Evolutionary conservation across 2,797 vertebrate species (phyloP).

Genomic region (Ptychobarbus kaznakovi): DNA sequence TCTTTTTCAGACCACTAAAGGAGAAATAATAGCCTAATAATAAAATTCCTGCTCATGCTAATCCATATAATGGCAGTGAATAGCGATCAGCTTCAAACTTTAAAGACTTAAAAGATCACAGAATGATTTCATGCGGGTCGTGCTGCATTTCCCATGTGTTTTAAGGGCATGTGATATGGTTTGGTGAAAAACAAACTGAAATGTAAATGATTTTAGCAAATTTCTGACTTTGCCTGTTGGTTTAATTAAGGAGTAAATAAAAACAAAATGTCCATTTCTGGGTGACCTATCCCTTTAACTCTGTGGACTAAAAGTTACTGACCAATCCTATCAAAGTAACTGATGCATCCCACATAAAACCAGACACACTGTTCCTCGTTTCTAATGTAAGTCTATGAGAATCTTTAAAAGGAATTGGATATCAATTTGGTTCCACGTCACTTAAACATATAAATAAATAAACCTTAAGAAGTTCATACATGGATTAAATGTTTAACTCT

Average conservation of each 20-base stretch:
- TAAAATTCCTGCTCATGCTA: not conserved
- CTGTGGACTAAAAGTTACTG: not conserved
- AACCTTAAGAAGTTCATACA: not conserved
- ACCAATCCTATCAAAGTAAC: not conserved
- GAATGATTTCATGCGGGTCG: not conserved
- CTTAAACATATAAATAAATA: not conserved
- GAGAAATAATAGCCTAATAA: not conserved
- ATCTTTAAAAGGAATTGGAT: not conserved
- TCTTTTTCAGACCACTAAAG: not conserved
- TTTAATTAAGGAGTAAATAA: not conserved
- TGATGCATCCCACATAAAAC: not conserved
- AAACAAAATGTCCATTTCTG: not conserved
- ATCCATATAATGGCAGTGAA: not conserved
- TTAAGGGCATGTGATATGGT: not conserved
- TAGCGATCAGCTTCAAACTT: not conserved
- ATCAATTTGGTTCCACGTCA: not conserved
- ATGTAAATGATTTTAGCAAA: not conserved
- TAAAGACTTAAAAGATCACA: not conserved
- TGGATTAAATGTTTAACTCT: not conserved
- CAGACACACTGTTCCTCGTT: not conserved
- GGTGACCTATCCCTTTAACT: not conserved
- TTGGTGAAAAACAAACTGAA: not conserved
- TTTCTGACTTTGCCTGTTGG: not conserved
- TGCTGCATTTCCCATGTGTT: not conserved
- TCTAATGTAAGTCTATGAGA: not conserved